These are phyloP conservation scores for Psophia crepitans DNA, from an alignment of 2,113 vertebrate species.

Conservation along the genomic window DNA sequence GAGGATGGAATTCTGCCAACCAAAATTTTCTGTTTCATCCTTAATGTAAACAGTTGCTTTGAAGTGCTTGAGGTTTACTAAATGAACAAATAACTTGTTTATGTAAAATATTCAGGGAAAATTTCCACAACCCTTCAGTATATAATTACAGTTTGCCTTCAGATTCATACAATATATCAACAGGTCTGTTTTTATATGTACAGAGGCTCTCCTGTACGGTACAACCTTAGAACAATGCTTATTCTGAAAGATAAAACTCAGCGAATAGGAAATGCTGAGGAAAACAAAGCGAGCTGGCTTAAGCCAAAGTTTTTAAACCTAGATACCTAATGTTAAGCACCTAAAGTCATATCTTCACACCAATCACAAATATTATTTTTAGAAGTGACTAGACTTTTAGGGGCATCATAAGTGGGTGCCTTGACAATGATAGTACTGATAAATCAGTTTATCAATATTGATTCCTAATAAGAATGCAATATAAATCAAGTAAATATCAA, in stretches of 20 bases:
- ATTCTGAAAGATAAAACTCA: neutral
- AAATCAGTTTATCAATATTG: neutral
- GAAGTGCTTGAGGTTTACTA: constrained; percentile 60
- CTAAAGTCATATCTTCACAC: neutral
- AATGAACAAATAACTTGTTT: constrained; percentile 71
- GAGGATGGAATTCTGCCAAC: constrained; percentile 55
- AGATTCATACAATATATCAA: neutral
- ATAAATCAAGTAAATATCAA: neutral
- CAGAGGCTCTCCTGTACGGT: neutral
- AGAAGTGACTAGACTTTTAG: neutral
- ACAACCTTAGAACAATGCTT: neutral
- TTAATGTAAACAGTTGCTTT: constrained; percentile 67
- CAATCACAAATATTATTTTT: neutral
- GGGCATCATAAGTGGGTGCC: neutral
- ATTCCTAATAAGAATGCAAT: neutral
- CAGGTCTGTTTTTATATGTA: neutral
- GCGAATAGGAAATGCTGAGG: neutral
- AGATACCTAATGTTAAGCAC: neutral
- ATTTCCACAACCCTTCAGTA: constrained; percentile 38
- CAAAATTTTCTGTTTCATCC: constrained; percentile 67
- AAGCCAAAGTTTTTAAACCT: neutral
- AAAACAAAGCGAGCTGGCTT: neutral
- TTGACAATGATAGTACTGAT: neutral
- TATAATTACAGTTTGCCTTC: constrained; percentile 48
- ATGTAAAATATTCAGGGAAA: constrained; percentile 57